Base-by-base conservation (phyloP, 2,113 vertebrate genomes). In the Stegastes partitus region DNA sequence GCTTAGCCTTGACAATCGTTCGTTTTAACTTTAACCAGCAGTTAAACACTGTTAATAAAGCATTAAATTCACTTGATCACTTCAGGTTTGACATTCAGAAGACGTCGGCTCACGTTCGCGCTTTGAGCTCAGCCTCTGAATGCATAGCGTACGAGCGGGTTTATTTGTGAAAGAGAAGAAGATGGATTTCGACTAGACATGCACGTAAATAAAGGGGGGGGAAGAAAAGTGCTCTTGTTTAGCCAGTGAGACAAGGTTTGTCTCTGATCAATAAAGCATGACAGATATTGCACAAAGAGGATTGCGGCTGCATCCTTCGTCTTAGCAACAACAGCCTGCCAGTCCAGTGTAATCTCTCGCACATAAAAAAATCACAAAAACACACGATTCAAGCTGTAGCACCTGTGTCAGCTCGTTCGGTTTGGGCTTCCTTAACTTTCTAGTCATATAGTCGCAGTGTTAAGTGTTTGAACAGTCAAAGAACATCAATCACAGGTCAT, bases 191-290 rank as follows among this genome's bases (percentile, higher is more conserved):
- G 11, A 31, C n/a, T 2, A 22, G 19, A 50, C 31, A 25, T 22
- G 12, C 22, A 51, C 37, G 63, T 44, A 45, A 59, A 68, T 23
- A 53, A 10, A 50, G 5, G 19, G n/a, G n/a, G n/a, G n/a, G n/a
- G 21, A 15, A 34, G 10, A 58, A n/a, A 45, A 22, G n/a, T 34
- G 34, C 0, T 11, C 7, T 54, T 73, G 61, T 70, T 68, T 14
- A 22, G 1, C 7, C 44, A 67, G 54, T 55, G 26, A 74, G 51
- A 57, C 0, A 14, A 19, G 1, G 19, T 68, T 74, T 47, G 18
- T 12, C 19, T 70, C 57, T 79, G 64, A 77, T 83, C 63, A 76
- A 76, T 2, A 76, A 45, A 70, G 55, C 67, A 51, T 73, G 82
- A 75, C 66, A 76, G 55, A 70, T 45, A 45, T 39, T 3, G 9